Conservation (phyloP, 2,888 invertebrate species). For the Patella pellucida region DNA sequence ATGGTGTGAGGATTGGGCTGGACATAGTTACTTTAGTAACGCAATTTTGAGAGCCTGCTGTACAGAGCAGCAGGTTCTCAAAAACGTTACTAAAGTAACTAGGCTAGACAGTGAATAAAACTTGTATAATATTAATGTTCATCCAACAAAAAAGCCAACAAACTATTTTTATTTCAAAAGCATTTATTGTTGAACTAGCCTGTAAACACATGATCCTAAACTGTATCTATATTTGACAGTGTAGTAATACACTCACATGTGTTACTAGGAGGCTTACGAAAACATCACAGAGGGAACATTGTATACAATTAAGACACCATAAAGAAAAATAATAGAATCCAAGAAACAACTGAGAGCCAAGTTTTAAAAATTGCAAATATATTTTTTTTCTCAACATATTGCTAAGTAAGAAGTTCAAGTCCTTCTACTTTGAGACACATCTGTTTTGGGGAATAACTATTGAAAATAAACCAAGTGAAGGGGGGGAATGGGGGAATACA, state of each 20-base stretch:
- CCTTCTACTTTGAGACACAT: too few species aligned
- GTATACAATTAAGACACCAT: neutral
- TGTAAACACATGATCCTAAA: conserved; percentile 30
- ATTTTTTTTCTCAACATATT: conserved; percentile 3
- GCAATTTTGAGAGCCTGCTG: too few species aligned
- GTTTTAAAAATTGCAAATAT: conserved; percentile 10
- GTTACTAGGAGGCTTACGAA: conserved; percentile 7
- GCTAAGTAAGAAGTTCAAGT: neutral
- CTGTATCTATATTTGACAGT: conserved; percentile 15
- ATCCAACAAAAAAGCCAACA: too few species aligned
- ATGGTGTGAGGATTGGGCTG: too few species aligned
- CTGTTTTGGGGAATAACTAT: too few species aligned
- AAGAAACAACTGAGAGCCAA: conserved; percentile 9
- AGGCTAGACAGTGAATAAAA: too few species aligned
- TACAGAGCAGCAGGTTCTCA: too few species aligned
- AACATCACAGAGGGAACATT: conserved; percentile 7
- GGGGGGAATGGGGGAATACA: too few species aligned
- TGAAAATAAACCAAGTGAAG: too few species aligned
- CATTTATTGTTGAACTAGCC: conserved; percentile 29
- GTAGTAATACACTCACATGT: conserved; percentile 9
- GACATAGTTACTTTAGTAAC: too few species aligned
- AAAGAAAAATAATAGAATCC: neutral
- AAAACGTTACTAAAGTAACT: too few species aligned
- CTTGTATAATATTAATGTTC: too few species aligned
- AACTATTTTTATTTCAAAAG: conserved; percentile 23